Conservation (phyloP, 2,113 vertebrate species). For the Hiodon alosoides region DNA sequence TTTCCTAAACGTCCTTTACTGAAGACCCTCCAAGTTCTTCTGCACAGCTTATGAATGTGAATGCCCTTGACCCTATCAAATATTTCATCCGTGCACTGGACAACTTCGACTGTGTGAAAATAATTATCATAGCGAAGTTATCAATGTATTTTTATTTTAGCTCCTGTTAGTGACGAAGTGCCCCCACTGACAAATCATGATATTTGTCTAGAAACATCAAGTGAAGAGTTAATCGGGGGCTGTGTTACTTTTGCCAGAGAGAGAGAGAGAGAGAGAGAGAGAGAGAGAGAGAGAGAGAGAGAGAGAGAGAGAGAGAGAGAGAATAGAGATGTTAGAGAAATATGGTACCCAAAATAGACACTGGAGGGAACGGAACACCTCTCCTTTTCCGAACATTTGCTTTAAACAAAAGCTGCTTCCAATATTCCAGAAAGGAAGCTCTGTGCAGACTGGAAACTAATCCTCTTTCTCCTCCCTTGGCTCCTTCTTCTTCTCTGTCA, state of each 20-base stretch:
- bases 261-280: too few relatives aligned
- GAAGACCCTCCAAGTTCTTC: too few relatives aligned
- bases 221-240: neutral
- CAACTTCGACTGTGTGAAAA: too few relatives aligned
- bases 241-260: neutral
- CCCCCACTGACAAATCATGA: too few relatives aligned
- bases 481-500: neutral
- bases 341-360: constrained; percentile 12
- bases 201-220: neutral
- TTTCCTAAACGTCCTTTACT: neutral
- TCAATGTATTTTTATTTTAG: too few relatives aligned
- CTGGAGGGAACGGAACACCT: neutral
- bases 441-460: neutral
- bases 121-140: too few relatives aligned
- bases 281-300: too few relatives aligned
- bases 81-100: too few relatives aligned
- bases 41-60: too few relatives aligned
- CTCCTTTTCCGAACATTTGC: neutral
- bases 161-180: too few relatives aligned
- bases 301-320: too few relatives aligned
- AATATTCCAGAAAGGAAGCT: constrained; percentile 1
- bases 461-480: neutral
- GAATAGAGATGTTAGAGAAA: constrained; percentile 17
- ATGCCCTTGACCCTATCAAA: too few relatives aligned
- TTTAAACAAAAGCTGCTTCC: constrained; percentile 20